Percentiles rank a stretch among this genome's conserved stretches.
Conservation (phyloP, 2,113 vertebrate genomes). For the Syrrhaptes paradoxus region DNA sequence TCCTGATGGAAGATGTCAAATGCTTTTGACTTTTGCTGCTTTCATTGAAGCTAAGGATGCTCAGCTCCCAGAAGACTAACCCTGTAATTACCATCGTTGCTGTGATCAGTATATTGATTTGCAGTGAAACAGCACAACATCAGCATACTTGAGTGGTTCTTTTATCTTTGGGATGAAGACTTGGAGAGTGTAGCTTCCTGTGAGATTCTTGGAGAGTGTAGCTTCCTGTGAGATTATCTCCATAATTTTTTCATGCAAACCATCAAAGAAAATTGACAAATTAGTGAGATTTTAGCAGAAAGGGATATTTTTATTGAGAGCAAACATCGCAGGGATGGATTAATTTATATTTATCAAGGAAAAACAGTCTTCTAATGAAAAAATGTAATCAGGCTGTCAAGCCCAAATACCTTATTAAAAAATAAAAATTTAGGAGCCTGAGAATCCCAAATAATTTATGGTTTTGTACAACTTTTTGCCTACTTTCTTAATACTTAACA, state of each 20-base stretch:
- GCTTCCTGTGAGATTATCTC: background rate
- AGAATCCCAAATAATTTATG: background rate
- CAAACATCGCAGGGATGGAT: background rate
- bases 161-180: background rate
- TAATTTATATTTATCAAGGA: background rate
- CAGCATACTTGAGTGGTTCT: background rate
- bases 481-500: background rate
- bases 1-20: background rate
- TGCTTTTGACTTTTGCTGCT: background rate
- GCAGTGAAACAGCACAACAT: background rate
- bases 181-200: background rate
- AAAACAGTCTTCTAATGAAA: background rate
- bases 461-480: background rate
- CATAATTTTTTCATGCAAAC: background rate
- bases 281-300: background rate
- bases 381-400: background rate
- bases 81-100: background rate
- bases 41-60: background rate
- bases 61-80: background rate
- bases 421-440: background rate
- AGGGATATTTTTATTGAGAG: background rate
- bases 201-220: background rate
- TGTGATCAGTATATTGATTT: slow-evolving; percentile 12
- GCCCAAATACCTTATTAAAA: background rate
- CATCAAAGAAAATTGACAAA: background rate